Base-by-base conservation (phyloP, 2,888 invertebrate species). In the Cabera pusaria region DNA sequence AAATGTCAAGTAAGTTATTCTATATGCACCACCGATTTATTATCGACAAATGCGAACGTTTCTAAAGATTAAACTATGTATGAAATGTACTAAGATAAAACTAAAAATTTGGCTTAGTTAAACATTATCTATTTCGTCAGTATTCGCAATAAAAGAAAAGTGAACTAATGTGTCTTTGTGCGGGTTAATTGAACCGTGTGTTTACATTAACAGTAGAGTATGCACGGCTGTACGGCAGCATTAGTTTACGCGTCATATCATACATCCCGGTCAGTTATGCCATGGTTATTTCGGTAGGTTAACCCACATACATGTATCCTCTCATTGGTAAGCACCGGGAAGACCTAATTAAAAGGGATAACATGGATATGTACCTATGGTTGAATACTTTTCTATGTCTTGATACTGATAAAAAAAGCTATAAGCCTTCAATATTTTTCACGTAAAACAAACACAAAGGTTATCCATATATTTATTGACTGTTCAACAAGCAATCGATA, bases 211-310 rank as follows among this genome's bases (percentile, higher is more conserved):
- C n/a, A n/a, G n/a, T n/a, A n/a, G n/a, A n/a, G n/a, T n/a, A n/a
- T n/a, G n/a, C n/a, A n/a, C n/a, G n/a, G n/a, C n/a, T n/a, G n/a
- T n/a, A n/a, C 12, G 20, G 27, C 8, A 25, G 22, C 29, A 39
- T 37, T 44, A 45, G 52, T 47, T 51, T 35, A 52, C 47, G 47
- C 44, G 49, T 49, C 47, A 49, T 49, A 46, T n/a, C n/a, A n/a
- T n/a, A n/a, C 47, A 17, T 24, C 32, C 38, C 42, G 45, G 46
- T 51, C 45, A 40, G 41, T 54, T 58, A 67, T 68, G 66, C 55
- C 61, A 63, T 52, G 60, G 74, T 66, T 77, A 78, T 78, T 77
- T 77, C 59, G 43, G 73, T 69, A 51, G 42, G 47, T 50, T 64
- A 72, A 68, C 74, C 72, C 63, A 71, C 59, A 56, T 67, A 46